Evolutionary conservation across 2,797 vertebrate genomes (phyloP).

Genomic region (Crocidura indochinensis): DNA sequence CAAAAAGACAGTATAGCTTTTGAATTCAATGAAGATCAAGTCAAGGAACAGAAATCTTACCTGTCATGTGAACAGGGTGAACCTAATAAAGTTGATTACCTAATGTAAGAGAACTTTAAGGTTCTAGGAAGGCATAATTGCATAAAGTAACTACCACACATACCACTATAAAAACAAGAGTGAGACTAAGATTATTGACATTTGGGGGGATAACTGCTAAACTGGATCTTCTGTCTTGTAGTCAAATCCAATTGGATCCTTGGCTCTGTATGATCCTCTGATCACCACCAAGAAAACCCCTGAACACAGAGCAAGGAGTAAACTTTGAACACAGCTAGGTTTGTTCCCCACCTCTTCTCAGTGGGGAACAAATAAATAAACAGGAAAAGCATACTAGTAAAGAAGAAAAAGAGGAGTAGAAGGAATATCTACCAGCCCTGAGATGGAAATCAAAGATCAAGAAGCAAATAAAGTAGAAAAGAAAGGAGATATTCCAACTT

Average conservation of each 20-base stretch:
- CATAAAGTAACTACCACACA: not conserved
- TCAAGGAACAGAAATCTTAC: constrained; percentile 52
- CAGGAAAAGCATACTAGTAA: not conserved
- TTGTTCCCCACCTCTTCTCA: too few relatives aligned
- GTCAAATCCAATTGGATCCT: too few relatives aligned
- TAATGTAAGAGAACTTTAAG: constrained; percentile 30
- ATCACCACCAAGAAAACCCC: too few relatives aligned
- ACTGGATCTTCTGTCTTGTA: not conserved
- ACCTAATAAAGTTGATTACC: constrained; percentile 37
- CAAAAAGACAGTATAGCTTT: not conserved
- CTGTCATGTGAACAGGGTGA: not conserved
- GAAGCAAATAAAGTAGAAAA: constrained; percentile 13
- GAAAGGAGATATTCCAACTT: constrained; percentile 14
- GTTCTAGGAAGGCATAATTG: constrained; percentile 11
- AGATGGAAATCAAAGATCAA: not conserved
- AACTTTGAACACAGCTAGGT: too few relatives aligned
- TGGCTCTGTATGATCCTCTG: too few relatives aligned
- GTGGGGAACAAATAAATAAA: too few relatives aligned
- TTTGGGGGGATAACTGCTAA: not conserved
- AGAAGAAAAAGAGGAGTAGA: not conserved
- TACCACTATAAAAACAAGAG: not conserved
- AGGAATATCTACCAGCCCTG: not conserved
- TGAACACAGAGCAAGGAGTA: too few relatives aligned
- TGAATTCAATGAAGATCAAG: not conserved
- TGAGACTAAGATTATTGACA: constrained; percentile 20